These are phyloP conservation scores for Dolichallabes microphthalmus DNA, from an alignment of 2,113 vertebrate species.

Conservation along the genomic window DNA sequence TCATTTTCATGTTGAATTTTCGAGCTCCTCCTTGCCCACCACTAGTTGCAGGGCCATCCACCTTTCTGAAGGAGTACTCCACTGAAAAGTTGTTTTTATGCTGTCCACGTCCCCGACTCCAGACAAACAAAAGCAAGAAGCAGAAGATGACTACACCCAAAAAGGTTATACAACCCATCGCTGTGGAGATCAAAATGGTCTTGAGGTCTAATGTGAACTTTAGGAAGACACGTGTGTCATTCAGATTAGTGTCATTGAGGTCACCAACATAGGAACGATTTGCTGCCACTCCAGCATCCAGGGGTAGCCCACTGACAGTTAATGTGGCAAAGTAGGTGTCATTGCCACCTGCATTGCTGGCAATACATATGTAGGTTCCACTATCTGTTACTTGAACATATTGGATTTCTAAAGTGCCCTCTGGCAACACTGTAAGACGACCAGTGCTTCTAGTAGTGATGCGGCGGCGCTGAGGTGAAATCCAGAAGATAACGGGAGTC, in stretches of 20 bases:
- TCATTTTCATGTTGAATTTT: conserved; percentile 99
- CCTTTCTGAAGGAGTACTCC: conserved; percentile 96
- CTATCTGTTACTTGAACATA: conserved; percentile 87
- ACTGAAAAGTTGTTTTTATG: conserved; percentile 96
- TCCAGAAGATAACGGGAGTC: conserved; percentile 84
- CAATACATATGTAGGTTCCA: conserved; percentile 97
- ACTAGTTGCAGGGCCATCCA: conserved; percentile 83
- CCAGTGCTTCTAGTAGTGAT: conserved; percentile 82
- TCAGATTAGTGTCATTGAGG: conserved; percentile 84
- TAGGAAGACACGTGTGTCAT: conserved; percentile 85
- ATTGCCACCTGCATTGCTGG: conserved; percentile 94
- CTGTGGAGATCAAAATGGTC: conserved; percentile 95
- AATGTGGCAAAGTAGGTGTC: conserved; percentile 95
- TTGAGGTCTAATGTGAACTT: conserved; percentile 95
- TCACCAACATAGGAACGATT: conserved; percentile 83
- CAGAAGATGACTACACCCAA: conserved; percentile 97
- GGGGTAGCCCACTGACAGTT: conserved; percentile 76
- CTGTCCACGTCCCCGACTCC: conserved; percentile 94
- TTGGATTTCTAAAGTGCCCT: conserved; percentile 88
- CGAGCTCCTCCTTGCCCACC: conserved; percentile 87
- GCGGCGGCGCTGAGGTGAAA: conserved; percentile 87
- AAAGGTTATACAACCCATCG: conserved; percentile 99
- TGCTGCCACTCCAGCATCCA: conserved; percentile 68
- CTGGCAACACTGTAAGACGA: conserved; percentile 78
- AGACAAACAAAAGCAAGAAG: conserved; percentile 94